phyloP scores from a whole-genome alignment of 1,140 invertebrate genomes.

The Gonatopus flavifemur region DNA sequence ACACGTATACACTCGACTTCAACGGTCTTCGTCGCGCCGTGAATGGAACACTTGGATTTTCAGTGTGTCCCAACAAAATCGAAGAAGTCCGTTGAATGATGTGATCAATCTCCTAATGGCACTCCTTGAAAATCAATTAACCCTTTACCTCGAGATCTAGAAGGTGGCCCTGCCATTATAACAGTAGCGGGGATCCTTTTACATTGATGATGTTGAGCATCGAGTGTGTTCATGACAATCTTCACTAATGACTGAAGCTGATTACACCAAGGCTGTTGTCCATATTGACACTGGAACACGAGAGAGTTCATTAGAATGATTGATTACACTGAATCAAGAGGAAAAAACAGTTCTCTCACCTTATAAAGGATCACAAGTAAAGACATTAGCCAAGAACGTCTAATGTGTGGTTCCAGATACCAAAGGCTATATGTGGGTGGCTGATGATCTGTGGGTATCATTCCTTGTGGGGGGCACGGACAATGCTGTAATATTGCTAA shows the following conservation, averaged over 20 bases:
- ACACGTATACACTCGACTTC: no score
- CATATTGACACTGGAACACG: conserved; percentile 84
- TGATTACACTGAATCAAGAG: neutral
- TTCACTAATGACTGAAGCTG: conserved; percentile 81
- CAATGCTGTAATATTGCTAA: conserved; percentile 86
- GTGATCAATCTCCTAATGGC: no score
- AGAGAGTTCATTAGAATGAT: conserved; percentile 2
- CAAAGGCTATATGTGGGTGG: conserved; percentile 81
- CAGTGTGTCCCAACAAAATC: no score
- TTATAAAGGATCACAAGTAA: conserved; percentile 96
- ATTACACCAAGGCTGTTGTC: conserved; percentile 74
- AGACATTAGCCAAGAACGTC: conserved; percentile 90
- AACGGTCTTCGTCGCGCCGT: no score
- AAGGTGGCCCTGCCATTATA: conserved; percentile 67
- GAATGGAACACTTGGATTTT: no score
- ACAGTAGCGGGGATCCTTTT: conserved; percentile 76
- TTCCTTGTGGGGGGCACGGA: conserved; percentile 68
- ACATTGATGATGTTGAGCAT: conserved; percentile 87
- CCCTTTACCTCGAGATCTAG: conserved; percentile 71
- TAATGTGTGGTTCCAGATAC: conserved; percentile 80
- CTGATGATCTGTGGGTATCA: conserved; percentile 56
- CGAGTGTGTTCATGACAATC: conserved; percentile 92
- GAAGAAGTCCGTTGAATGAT: no score
- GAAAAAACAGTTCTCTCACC: conserved; percentile 57
- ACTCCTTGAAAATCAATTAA: no score